These are phyloP conservation scores for Drepana arcuata DNA, from an alignment of 1,140 invertebrate genomes.

Conservation along the genomic window DNA sequence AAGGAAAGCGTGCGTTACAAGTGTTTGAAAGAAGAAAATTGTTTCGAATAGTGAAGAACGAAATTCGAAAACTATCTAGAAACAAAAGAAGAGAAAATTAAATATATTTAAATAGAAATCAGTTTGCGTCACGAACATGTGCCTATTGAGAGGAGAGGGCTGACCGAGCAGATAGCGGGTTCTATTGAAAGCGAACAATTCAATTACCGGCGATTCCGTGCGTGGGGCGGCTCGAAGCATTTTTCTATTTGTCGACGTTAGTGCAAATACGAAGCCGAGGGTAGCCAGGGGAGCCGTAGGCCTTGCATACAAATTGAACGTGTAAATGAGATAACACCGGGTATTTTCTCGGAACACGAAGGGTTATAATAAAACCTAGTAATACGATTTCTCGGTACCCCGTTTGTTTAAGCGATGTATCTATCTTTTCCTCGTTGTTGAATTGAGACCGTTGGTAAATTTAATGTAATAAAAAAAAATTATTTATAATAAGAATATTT, in stretches of 20 bases:
- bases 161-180: slow-evolving; percentile 14
- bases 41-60: slow-evolving; percentile 5
- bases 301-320: slow-evolving; percentile 56
- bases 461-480: neutral
- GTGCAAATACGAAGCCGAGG: neutral
- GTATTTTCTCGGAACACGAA: slow-evolving; percentile 21
- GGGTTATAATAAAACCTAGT: slow-evolving; percentile 22
- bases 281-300: slow-evolving; percentile 33
- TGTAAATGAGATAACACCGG: slow-evolving; percentile 50
- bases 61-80: neutral
- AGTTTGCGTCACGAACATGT: slow-evolving; percentile 8
- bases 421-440: neutral
- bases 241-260: slow-evolving; percentile 18
- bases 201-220: slow-evolving; percentile 21
- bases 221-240: slow-evolving; percentile 1
- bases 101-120: slow-evolving; percentile 5
- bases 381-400: neutral
- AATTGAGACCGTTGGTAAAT: neutral
- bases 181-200: slow-evolving; percentile 25
- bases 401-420: neutral
- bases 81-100: neutral
- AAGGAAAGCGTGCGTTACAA: too few species aligned
- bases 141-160: slow-evolving; percentile 7
- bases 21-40: slow-evolving; percentile 13
- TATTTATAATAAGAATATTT: too few species aligned